Evolutionary conservation across 1,140 invertebrate genomes (phyloP).

Genomic region (Belonocnema kinseyi): DNA sequence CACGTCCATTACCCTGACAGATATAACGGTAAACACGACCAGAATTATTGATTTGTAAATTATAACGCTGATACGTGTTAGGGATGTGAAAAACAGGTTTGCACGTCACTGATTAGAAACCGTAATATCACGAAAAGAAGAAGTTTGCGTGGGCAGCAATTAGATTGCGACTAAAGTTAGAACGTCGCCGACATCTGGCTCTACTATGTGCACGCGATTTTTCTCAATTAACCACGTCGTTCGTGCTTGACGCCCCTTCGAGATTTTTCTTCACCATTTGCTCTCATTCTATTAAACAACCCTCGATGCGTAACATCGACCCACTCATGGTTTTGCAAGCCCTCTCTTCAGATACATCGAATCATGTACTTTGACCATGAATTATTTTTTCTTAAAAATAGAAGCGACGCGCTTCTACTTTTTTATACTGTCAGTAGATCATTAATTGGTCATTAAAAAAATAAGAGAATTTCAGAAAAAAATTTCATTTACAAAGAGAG

Average conservation of each 20-base stretch:
- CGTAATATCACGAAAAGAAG: background rate
- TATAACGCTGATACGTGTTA: slow-evolving; percentile 55
- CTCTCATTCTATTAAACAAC: slow-evolving; percentile 8
- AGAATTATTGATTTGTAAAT: slow-evolving; percentile 61
- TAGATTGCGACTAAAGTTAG: slow-evolving; percentile 56
- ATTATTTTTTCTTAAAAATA: background rate
- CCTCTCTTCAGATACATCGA: background rate
- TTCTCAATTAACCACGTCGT: slow-evolving; percentile 44
- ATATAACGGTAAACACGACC: slow-evolving; percentile 59
- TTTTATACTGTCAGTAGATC: background rate
- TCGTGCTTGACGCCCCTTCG: slow-evolving; percentile 8
- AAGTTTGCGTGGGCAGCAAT: slow-evolving; percentile 47
- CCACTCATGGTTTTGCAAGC: slow-evolving; percentile 20
- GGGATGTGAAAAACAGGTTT: slow-evolving; percentile 60
- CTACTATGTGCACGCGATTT: slow-evolving; percentile 45
- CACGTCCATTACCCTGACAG: slow-evolving; percentile 58
- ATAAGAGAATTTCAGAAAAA: background rate
- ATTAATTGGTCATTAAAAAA: background rate
- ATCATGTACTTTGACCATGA: slow-evolving; percentile 8
- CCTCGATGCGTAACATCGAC: slow-evolving; percentile 3
- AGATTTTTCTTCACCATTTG: slow-evolving; percentile 23
- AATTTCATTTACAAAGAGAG: background rate
- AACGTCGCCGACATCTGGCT: slow-evolving; percentile 55
- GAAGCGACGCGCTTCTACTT: background rate
- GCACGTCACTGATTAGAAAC: slow-evolving; percentile 53